Evolutionary conservation across 2,888 invertebrate species (phyloP).

Genomic region (Drosophila emarginata): DNA sequence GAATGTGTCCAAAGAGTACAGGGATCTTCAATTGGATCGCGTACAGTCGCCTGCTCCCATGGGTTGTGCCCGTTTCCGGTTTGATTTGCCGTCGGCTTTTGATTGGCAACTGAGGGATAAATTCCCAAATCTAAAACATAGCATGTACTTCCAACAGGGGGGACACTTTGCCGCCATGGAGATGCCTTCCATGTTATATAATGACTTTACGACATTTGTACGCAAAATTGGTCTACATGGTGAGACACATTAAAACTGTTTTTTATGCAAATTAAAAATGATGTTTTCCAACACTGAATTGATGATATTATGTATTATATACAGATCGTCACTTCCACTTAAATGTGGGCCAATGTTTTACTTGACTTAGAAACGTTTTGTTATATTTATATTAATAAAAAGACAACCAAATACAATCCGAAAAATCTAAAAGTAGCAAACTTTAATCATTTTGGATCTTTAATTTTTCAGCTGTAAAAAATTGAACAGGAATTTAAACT

Average conservation of each 20-base stretch:
- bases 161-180: conserved; percentile 95
- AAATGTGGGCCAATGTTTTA: background rate
- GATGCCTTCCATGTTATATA: conserved; percentile 87
- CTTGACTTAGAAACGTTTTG: background rate
- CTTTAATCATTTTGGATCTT: no score
- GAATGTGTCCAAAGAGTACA: conserved; percentile 72
- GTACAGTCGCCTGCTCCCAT: conserved; percentile 87
- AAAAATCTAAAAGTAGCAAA: no score
- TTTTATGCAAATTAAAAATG: background rate
- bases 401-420: background rate
- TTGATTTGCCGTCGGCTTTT: conserved; percentile 86
- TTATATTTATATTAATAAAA: background rate
- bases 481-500: no score
- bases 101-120: conserved; percentile 85
- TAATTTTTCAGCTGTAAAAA: no score
- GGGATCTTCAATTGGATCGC: conserved; percentile 79
- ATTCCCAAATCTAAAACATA: conserved; percentile 87
- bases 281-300: background rate
- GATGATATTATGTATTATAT: conserved; percentile 1
- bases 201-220: conserved; percentile 87
- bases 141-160: conserved; percentile 86
- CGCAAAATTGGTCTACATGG: conserved; percentile 70
- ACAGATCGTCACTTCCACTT: background rate
- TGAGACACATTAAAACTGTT: background rate
- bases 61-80: conserved; percentile 88